Evolutionary conservation across 2,113 vertebrate genomes (phyloP).

Genomic region (Sphyrna mokarran): DNA sequence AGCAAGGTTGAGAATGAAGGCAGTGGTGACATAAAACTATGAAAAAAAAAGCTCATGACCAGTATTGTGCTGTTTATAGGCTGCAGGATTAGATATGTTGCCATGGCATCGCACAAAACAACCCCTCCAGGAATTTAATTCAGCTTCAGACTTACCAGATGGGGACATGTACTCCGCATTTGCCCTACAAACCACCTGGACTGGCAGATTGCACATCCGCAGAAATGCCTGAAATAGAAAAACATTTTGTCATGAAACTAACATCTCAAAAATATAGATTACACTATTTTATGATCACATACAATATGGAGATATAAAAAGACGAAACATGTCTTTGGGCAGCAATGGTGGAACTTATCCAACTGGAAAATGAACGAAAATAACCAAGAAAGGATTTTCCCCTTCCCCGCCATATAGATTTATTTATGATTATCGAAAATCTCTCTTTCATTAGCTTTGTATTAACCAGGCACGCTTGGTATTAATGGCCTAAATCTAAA

Average conservation of each 20-base stretch:
- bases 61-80: conserved; percentile 45
- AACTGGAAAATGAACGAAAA: neutral
- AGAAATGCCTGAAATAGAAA: conserved; percentile 63
- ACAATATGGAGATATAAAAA: neutral
- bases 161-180: conserved; percentile 78
- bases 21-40: neutral
- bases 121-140: conserved; percentile 48
- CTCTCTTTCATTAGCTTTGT: neutral
- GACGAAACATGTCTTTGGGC: neutral
- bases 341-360: neutral
- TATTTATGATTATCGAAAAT: neutral
- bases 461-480: neutral
- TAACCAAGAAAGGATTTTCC: neutral
- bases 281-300: neutral
- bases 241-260: conserved; percentile 4
- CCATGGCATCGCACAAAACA: conserved; percentile 56
- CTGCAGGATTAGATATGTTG: conserved; percentile 53
- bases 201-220: conserved; percentile 78
- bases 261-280: neutral
- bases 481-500: neutral
- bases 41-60: neutral
- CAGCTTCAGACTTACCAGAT: conserved; percentile 74
- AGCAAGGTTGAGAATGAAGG: neutral
- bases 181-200: conserved; percentile 71
- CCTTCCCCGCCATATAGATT: neutral